phyloP scores from a whole-genome alignment of 1,140 invertebrate genomes.

The Sweltsa coloradensis region DNA sequence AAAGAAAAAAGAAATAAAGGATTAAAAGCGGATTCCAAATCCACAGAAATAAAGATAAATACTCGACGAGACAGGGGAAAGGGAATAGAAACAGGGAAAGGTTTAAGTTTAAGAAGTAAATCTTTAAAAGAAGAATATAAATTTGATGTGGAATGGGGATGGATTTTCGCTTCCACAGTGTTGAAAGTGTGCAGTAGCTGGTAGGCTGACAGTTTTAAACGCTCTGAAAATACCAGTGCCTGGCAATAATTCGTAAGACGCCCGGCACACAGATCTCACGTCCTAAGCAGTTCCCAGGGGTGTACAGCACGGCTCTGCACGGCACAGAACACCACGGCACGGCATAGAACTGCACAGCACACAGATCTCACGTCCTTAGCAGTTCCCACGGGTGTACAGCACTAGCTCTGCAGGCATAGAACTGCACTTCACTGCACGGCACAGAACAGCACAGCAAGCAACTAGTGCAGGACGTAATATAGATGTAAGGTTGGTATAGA shows the following conservation, averaged over 20 bases:
- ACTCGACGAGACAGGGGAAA: slow-evolving; percentile 1
- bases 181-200: background rate
- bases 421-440: too few relatives aligned
- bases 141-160: slow-evolving; percentile 3
- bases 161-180: slow-evolving; percentile 5
- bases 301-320: too few relatives aligned
- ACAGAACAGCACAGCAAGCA: too few relatives aligned
- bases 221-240: background rate
- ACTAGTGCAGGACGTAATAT: too few relatives aligned
- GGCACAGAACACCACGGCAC: too few relatives aligned
- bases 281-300: too few relatives aligned
- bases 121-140: slow-evolving; percentile 8
- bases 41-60: slow-evolving; percentile 2
- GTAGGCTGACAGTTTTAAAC: background rate
- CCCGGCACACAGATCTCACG: background rate
- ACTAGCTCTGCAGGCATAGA: too few relatives aligned
- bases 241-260: slow-evolving; percentile 1
- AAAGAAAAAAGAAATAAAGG: background rate
- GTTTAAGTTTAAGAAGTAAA: slow-evolving; percentile 7
- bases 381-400: too few relatives aligned
- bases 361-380: too few relatives aligned
- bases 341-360: too few relatives aligned
- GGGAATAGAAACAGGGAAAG: background rate
- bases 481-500: too few relatives aligned
- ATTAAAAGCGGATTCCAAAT: background rate